Evolutionary conservation across 2,113 vertebrate genomes (phyloP).

Genomic region (Craseonycteris thonglongyai): DNA sequence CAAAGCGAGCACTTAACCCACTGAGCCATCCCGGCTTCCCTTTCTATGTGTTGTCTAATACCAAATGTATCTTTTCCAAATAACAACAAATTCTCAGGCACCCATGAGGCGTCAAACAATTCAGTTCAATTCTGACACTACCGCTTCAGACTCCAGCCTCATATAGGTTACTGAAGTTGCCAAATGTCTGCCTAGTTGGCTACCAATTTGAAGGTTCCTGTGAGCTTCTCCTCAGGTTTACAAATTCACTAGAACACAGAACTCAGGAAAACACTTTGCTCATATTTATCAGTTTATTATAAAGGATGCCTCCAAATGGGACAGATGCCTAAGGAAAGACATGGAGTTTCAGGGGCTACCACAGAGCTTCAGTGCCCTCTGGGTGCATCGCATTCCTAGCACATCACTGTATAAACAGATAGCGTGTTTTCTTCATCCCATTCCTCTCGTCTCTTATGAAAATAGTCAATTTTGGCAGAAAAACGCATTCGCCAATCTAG

Average conservation of each 20-base stretch:
- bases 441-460: too few relatives aligned
- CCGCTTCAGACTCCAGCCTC: neutral
- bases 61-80: neutral
- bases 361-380: neutral
- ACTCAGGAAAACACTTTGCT: neutral
- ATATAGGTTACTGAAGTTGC: neutral
- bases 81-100: neutral
- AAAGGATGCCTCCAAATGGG: neutral
- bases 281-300: neutral
- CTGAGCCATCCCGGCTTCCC: too few relatives aligned
- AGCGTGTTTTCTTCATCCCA: neutral
- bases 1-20: too few relatives aligned
- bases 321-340: neutral
- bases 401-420: neutral
- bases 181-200: neutral
- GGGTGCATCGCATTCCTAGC: neutral
- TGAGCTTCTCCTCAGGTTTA: neutral
- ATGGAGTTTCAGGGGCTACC: neutral
- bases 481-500: too few relatives aligned
- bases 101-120: neutral
- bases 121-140: neutral
- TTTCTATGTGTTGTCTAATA: neutral
- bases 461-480: neutral
- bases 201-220: neutral
- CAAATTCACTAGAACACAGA: neutral